Evolutionary conservation across 1,140 invertebrate genomes (phyloP).

Genomic region (Chymomyza costata): DNA sequence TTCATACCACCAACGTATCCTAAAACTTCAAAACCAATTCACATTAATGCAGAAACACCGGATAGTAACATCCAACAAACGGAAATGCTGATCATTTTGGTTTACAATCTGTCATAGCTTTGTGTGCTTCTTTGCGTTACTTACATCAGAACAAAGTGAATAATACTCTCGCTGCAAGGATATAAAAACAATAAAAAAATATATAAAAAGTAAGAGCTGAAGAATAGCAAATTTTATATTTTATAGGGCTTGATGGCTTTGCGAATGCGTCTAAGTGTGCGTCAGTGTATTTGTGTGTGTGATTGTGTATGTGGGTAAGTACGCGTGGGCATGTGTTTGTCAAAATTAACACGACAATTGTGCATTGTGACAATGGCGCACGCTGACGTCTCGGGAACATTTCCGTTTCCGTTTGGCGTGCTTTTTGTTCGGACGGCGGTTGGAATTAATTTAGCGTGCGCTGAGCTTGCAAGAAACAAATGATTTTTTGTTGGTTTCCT

Average conservation of each 20-base stretch:
- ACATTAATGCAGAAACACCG: no score
- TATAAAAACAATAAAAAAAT: no score
- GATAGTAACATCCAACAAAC: no score
- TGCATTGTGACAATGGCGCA: slow-evolving; percentile 61
- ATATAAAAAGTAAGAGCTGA: neutral
- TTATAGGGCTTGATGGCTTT: slow-evolving; percentile 7
- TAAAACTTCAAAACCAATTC: no score
- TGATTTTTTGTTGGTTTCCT: slow-evolving; percentile 55
- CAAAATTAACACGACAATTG: slow-evolving; percentile 70
- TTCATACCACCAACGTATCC: no score
- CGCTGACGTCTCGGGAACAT: slow-evolving; percentile 62
- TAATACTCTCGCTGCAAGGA: no score
- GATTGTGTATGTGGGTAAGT: slow-evolving; percentile 11
- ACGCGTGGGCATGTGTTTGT: slow-evolving; percentile 65
- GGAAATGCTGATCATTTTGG: no score
- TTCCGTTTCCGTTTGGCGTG: slow-evolving; percentile 65
- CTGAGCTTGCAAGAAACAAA: slow-evolving; percentile 71
- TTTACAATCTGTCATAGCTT: no score
- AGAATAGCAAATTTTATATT: slow-evolving; percentile 54
- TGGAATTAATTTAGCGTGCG: slow-evolving; percentile 71
- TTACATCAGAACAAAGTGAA: no score
- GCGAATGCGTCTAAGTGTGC: no score
- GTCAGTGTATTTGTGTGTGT: slow-evolving; percentile 6
- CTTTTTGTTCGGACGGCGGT: slow-evolving; percentile 63
- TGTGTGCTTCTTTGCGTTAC: no score